Base-by-base conservation (phyloP, 2,113 vertebrate species). In the Platanista minor region DNA sequence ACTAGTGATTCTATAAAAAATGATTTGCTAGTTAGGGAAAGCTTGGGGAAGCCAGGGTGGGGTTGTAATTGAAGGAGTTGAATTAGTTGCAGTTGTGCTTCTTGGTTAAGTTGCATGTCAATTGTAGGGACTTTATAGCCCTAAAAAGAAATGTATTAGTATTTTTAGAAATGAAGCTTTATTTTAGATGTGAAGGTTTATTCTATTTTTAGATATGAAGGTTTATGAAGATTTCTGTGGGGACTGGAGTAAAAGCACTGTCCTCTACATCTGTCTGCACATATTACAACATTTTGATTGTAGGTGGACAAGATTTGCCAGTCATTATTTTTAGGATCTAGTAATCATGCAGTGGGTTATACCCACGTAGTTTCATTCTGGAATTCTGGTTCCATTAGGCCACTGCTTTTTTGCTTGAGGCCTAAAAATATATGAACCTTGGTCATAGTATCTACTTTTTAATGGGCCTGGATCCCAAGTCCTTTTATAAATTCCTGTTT, bases 271-370 rank as follows among this genome's bases (percentile, higher is more conserved):
- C 91, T 93, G 87, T 69, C 29, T 96, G 88, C 27, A 72, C 36
- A 31, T 80, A 78, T n/a, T 87, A 41, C 64, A 95, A 54, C 75
- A 59, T 74, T 97, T 83, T 94, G 69, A 39, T 87, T 94, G 59
- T 87, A 96, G 95, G 14, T 96, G 64, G 67, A 57, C n/a, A 86
- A 87, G 89, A 92, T 86, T 94, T 90, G 66, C 85, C 82, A 82
- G 3, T 84, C 39, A 64, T 87, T 91, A 89, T 92, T 95, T 97
- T 96, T 95, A 95, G 87, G 86, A 59, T 82, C 31, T 84, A 92
- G 69, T 97, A 77, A 91, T 96, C 66, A 91, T 67, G 57, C n/a
- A 46, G 52, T 89, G 41, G 66, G n/a, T 90, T 74, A 85, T 87
- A 91, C 87, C 14, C 52, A 13, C 74, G 46, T 86, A 67, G 17